These are phyloP conservation scores for Philhelius pedissequus DNA, from an alignment of 2,888 invertebrate genomes.

Conservation along the genomic window DNA sequence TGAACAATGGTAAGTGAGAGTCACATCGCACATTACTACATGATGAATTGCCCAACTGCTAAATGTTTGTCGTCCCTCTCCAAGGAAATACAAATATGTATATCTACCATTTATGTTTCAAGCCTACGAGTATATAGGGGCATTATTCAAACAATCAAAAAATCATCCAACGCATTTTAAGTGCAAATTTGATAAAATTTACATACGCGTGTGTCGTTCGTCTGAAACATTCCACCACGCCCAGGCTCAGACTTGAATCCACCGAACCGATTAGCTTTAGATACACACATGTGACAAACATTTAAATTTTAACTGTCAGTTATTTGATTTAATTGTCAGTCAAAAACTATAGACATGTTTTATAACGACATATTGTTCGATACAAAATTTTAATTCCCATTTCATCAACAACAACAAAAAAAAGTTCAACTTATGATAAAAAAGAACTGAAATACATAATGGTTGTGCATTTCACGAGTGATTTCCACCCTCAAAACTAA, in stretches of 20 bases:
- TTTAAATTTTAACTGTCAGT: slow-evolving; percentile 42
- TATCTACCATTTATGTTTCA: background rate
- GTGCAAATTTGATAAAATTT: slow-evolving; percentile 47
- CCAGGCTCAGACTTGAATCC: background rate
- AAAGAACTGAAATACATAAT: background rate
- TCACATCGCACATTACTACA: background rate
- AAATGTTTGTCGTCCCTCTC: background rate
- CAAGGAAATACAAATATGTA: slow-evolving; percentile 10
- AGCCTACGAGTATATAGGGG: background rate
- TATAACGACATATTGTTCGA: slow-evolving; percentile 30
- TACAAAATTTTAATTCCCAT: slow-evolving; percentile 41
- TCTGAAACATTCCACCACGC: slow-evolving; percentile 46
- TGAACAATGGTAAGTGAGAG: background rate
- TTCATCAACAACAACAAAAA: slow-evolving; percentile 11
- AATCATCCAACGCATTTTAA: slow-evolving; percentile 4
- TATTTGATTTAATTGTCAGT: slow-evolving; percentile 29
- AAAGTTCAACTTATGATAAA: background rate
- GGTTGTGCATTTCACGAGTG: slow-evolving; percentile 24
- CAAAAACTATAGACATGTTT: slow-evolving; percentile 20
- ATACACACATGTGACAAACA: slow-evolving; percentile 25
- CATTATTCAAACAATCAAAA: slow-evolving; percentile 24
- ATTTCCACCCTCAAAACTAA: slow-evolving; percentile 32
- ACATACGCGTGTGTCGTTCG: background rate
- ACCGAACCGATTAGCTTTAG: background rate
- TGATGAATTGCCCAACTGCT: slow-evolving; percentile 6